Conservation (phyloP, 2,888 invertebrate species). For the Melolontha melolontha region DNA sequence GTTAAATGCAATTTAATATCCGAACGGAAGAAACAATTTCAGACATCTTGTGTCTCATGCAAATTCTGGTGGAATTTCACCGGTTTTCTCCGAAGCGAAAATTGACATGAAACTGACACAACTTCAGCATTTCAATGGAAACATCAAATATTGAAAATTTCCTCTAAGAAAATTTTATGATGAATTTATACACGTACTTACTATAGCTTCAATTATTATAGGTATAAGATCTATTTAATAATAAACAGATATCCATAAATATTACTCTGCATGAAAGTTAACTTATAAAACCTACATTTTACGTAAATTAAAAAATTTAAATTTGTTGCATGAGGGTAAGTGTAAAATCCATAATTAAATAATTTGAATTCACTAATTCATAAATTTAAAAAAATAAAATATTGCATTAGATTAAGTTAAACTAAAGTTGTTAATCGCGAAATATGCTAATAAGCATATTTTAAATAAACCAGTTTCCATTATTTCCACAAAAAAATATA, state of each 20-base stretch:
- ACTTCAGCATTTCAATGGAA: conserved; percentile 36
- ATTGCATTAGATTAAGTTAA: too few species aligned
- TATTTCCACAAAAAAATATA: too few species aligned
- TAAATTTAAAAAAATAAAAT: too few species aligned
- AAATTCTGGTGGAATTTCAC: conserved; percentile 20
- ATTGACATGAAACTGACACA: conserved; percentile 37
- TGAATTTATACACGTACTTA: neutral
- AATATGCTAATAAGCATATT: too few species aligned
- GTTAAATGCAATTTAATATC: conserved; percentile 34
- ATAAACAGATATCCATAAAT: neutral
- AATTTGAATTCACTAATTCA: too few species aligned
- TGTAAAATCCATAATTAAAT: too few species aligned
- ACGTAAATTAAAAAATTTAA: conserved; percentile 23
- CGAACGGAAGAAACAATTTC: conserved; percentile 31
- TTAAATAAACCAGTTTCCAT: too few species aligned
- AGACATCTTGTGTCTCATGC: conserved; percentile 23
- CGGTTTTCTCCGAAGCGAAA: conserved; percentile 11
- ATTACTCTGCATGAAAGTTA: neutral
- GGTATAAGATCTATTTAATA: neutral
- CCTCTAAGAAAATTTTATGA: neutral
- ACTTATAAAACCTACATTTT: conserved; percentile 6
- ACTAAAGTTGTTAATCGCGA: too few species aligned
- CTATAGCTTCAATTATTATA: neutral
- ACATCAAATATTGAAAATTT: conserved; percentile 28
- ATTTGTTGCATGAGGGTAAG: neutral